phyloP scores from a whole-genome alignment of 2,113 vertebrate species.

The Lepus timidus region DNA sequence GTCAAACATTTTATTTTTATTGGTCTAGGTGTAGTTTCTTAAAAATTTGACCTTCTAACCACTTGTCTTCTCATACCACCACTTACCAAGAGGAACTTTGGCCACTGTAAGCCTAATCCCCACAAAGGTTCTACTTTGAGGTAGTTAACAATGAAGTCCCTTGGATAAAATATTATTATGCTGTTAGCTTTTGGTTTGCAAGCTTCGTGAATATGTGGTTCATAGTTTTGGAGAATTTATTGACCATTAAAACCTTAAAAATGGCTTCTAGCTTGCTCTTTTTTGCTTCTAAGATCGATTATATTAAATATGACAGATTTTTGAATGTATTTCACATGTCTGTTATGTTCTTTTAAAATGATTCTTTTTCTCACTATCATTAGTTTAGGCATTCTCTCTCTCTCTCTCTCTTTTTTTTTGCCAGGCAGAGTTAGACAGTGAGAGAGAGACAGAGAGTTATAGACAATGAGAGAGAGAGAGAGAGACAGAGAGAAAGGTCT shows the following conservation, averaged over 20 bases:
- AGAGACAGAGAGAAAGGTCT: too few relatives aligned
- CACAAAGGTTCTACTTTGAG: neutral
- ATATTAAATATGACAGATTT: neutral
- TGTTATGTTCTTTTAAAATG: neutral
- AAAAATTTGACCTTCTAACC: neutral
- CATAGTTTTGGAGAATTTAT: neutral
- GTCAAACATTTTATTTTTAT: neutral
- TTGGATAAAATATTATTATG: neutral
- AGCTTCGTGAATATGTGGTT: neutral
- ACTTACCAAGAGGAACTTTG: neutral
- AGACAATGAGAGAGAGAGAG: too few relatives aligned
- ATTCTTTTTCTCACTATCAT: neutral
- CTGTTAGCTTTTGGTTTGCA: neutral
- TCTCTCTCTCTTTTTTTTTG: too few relatives aligned
- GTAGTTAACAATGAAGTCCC: neutral
- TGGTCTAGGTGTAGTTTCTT: neutral
- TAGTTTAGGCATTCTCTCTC: neutral
- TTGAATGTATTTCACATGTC: neutral
- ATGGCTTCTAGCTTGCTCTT: neutral
- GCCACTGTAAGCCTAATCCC: neutral
- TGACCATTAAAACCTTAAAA: neutral
- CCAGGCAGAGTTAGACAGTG: too few relatives aligned
- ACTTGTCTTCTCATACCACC: neutral
- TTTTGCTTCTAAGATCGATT: slow-evolving; percentile 1
- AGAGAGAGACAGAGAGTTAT: too few relatives aligned